Percentiles rank a stretch among this genome's conserved stretches.
Conservation (phyloP, 1,140 invertebrate genomes). For the Apis laboriosa region DNA sequence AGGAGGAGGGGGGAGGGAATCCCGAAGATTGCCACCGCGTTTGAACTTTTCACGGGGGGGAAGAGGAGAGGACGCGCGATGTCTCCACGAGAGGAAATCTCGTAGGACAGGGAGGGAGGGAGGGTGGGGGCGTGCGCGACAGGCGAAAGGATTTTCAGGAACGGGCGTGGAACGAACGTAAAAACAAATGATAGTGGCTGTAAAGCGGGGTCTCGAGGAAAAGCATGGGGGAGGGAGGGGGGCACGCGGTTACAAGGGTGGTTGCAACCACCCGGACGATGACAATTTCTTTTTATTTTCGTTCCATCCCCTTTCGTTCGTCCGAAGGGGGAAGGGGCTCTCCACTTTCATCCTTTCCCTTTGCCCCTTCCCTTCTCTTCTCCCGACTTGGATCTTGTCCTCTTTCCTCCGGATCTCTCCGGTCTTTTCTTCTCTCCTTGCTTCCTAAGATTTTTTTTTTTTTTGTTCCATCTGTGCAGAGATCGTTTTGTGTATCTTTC, state of each 20-base stretch:
- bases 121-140: conserved; percentile 20
- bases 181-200: conserved; percentile 69
- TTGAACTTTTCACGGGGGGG: conserved; percentile 23
- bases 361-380: neutral
- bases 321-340: conserved; percentile 27
- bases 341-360: conserved; percentile 53
- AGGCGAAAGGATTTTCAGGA: conserved; percentile 61
- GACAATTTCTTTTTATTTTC: conserved; percentile 76
- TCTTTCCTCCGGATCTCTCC: no score
- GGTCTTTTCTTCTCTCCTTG: conserved; percentile 13
- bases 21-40: conserved; percentile 26
- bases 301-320: conserved; percentile 46
- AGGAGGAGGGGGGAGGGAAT: neutral
- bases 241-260: conserved; percentile 52
- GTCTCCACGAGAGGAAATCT: conserved; percentile 45
- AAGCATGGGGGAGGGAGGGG: neutral
- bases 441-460: neutral
- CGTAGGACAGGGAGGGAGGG: conserved; percentile 16
- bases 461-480: no score
- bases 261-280: conserved; percentile 67
- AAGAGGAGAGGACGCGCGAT: neutral
- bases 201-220: conserved; percentile 50
- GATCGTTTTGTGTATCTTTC: neutral
- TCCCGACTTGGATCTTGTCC: no score
- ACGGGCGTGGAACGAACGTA: conserved; percentile 64